phyloP scores from a whole-genome alignment of 1,140 invertebrate genomes.

The Ruditapes philippinarum region DNA sequence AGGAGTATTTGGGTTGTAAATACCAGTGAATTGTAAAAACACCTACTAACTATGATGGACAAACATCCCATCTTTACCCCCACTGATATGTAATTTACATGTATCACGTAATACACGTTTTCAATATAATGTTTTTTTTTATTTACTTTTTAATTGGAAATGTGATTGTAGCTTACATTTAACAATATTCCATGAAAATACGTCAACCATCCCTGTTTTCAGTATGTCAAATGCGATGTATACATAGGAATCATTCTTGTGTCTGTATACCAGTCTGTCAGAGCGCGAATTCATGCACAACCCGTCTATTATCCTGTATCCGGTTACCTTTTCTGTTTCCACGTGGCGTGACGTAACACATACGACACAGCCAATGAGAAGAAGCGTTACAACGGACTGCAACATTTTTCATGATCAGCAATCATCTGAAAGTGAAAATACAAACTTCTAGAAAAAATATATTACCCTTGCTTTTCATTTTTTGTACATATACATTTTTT shows the following conservation, averaged over 20 bases:
- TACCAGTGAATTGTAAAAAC: too few relatives aligned
- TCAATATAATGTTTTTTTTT: too few relatives aligned
- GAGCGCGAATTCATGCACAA: constrained; percentile 37
- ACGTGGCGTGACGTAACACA: neutral
- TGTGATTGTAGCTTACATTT: constrained; percentile 1
- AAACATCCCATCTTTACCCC: too few relatives aligned
- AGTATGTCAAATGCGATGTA: constrained; percentile 61
- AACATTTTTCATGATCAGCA: neutral
- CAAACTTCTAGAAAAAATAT: too few relatives aligned
- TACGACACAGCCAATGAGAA: constrained; percentile 1
- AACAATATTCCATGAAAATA: constrained; percentile 39
- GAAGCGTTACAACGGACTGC: neutral
- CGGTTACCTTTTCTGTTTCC: neutral
- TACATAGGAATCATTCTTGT: constrained; percentile 58
- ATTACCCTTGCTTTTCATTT: too few relatives aligned
- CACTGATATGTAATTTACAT: too few relatives aligned
- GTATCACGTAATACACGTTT: too few relatives aligned
- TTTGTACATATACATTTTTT: too few relatives aligned
- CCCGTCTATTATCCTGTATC: constrained; percentile 43
- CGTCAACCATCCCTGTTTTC: constrained; percentile 50
- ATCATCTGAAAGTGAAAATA: neutral
- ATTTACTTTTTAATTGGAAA: neutral
- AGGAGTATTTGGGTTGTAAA: too few relatives aligned
- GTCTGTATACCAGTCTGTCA: constrained; percentile 55
- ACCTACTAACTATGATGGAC: too few relatives aligned